phyloP scores from a whole-genome alignment of 1,140 invertebrate species.

The Rhagoletis zephyria region DNA sequence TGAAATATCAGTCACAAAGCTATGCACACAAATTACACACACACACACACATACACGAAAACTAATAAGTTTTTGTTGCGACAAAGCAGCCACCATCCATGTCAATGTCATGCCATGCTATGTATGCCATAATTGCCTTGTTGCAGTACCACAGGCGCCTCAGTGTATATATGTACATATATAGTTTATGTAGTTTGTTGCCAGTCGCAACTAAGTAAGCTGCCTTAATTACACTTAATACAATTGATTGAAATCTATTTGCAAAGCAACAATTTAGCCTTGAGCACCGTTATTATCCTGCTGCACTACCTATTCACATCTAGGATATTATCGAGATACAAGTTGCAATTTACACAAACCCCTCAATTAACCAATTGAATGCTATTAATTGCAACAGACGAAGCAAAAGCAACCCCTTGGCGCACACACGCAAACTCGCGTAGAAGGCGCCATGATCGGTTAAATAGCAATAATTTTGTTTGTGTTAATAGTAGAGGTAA shows the following conservation, averaged over 20 bases:
- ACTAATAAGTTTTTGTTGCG: not conserved
- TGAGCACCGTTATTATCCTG: conserved; percentile 9
- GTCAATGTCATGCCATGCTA: not conserved
- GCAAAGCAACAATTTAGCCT: conserved; percentile 36
- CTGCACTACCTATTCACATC: conserved; percentile 22
- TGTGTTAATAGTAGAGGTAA: not conserved
- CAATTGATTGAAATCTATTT: conserved; percentile 49
- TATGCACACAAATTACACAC: too few relatives aligned
- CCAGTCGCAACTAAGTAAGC: conserved; percentile 22
- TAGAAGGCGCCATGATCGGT: not conserved
- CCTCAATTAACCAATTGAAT: conserved; percentile 41
- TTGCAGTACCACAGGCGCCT: not conserved
- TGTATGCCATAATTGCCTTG: not conserved
- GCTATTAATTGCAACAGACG: conserved; percentile 41
- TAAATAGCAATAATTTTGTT: conserved; percentile 19
- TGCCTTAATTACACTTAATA: conserved; percentile 21
- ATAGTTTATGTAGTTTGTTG: not conserved
- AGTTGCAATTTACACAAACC: conserved; percentile 20
- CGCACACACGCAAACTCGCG: not conserved
- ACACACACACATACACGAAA: too few relatives aligned
- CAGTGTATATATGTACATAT: not conserved
- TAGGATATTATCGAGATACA: conserved; percentile 15
- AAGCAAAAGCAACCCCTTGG: not conserved
- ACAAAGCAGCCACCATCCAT: not conserved
- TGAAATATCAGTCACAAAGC: not conserved